phyloP scores from a whole-genome alignment of 2,797 vertebrate genomes.

The Pangasius krempfi region DNA sequence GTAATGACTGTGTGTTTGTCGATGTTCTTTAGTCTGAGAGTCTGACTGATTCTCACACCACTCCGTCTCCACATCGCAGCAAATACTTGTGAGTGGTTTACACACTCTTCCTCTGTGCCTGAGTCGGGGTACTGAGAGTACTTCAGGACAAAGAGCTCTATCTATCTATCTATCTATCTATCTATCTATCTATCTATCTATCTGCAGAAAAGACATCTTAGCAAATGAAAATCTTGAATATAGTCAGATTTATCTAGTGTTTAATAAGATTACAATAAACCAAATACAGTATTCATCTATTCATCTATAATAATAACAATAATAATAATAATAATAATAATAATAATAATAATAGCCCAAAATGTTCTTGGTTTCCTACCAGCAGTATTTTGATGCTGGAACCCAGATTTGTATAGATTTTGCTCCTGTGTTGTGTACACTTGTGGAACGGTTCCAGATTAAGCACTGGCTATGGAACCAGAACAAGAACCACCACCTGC shows the following conservation, averaged over 20 bases:
- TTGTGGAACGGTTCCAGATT: neutral
- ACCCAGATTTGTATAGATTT: neutral
- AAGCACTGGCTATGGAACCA: neutral
- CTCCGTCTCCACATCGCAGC: neutral
- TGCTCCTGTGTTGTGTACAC: neutral
- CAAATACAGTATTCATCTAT: neutral
- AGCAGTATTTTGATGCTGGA: neutral
- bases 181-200: too few relatives aligned
- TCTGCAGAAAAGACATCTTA: too few relatives aligned
- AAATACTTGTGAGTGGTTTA: conserved; percentile 4
- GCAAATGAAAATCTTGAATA: too few relatives aligned
- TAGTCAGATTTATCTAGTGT: too few relatives aligned
- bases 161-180: too few relatives aligned
- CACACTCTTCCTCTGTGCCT: neutral
- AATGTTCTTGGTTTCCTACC: neutral
- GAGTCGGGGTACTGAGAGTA: neutral
- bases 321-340: neutral
- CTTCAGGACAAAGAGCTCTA: neutral
- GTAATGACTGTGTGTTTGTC: neutral
- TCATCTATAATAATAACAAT: neutral
- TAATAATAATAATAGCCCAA: neutral
- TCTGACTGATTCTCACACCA: neutral
- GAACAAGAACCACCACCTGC: neutral
- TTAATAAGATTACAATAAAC: too few relatives aligned
- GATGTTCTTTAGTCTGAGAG: neutral